Base-by-base conservation (phyloP, 1,140 invertebrate species). In the Magallana ariakensis region DNA sequence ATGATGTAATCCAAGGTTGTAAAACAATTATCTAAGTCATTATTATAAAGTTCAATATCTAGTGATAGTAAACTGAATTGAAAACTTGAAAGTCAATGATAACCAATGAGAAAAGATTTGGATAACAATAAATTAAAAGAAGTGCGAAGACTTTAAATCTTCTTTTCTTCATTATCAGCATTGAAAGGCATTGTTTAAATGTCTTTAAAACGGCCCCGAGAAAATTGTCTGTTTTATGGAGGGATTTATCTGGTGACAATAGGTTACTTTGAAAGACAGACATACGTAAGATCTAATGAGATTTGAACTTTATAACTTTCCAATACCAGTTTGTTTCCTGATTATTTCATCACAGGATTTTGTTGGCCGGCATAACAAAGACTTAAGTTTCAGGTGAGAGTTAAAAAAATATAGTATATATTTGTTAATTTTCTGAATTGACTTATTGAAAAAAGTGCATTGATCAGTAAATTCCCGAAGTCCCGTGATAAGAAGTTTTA, bases 101-200 rank as follows among this genome's bases (percentile, higher is more conserved):
- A 46, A 46, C 3, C 33, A 46, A 46, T 46, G 33, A 46, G 33
- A 46, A 46, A 46, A 0, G 33, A 46, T 46, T 46, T 46, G 33
- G 33, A 46, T 4, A 46, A 46, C 33, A 46, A 46, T 46, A 46
- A 46, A 46, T 46, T 46, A 46, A 46, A 46, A 46, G 33, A 46
- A 46, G 33, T 46, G 33, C 33, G 33, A 3, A 46, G 33, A 5
- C 33, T 46, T 46, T 46, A 46, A 46, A 46, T 46, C 33, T 75
- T 26, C 66, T 13, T 75, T 75, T 75, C 26, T 75, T 75, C 22
- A 13, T 33, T 75, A 26, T 26, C 22, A 26, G 13, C 33, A 75
- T 75, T 75, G 66, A 75, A 75, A 19, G 33, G 66, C 33, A 13
- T 19, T 75, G 22, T 75, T 62, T 26, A 75, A 75, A 75, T 10